Evolutionary conservation across 2,888 invertebrate genomes (phyloP), one percentile per base, ranked within the genome.

Genomic region (Stenodema calcarata): DNA sequence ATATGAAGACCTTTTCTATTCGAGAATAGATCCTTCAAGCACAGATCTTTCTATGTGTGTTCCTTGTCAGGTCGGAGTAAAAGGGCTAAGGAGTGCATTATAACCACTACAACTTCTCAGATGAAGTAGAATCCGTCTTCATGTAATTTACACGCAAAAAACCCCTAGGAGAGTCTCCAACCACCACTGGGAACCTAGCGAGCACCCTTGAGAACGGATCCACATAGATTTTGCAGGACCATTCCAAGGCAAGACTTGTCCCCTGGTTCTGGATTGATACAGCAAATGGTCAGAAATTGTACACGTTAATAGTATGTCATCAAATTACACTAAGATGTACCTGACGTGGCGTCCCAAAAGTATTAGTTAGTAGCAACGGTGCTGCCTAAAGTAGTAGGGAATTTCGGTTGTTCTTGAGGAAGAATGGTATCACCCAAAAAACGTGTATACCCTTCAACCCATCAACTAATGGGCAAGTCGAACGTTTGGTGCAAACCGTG

Each of bases 401-500:
- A 16, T 84, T 75, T 44, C 70, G 42, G 27, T 9, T 35, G 6
- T 73, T 42, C 18, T 11, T 70, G 1, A 75, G 41, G 23, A 2
- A n/a, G n/a, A 18, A 42, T 14, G 75, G 75, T 7, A 84, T 84
- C 9, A 6, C 9, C 18, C 84, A 75, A 9, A 44, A 23, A 42
- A 73, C 75, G n/a, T 16, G 73, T 9, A 42, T 75, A 9, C 84
- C 84, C 11, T 73, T 50, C 42, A 23, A 84, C 41, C 73, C 83
- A 2, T n/a, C 69, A 6, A 70, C 83, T 3, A 83, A 83, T 41
- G 83, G 83, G 2, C 50, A 44, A 4, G 83, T 47, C 7, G 85
- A 85, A 76, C 23, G 85, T 0, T 6, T 50, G 12, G 85, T 85
- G 11, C 47, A 75, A 85, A 76, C 76, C 14, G 35, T 85, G 30